These are phyloP conservation scores for Potamilus streckersoni DNA, from an alignment of 1,140 invertebrate species.

Conservation along the genomic window DNA sequence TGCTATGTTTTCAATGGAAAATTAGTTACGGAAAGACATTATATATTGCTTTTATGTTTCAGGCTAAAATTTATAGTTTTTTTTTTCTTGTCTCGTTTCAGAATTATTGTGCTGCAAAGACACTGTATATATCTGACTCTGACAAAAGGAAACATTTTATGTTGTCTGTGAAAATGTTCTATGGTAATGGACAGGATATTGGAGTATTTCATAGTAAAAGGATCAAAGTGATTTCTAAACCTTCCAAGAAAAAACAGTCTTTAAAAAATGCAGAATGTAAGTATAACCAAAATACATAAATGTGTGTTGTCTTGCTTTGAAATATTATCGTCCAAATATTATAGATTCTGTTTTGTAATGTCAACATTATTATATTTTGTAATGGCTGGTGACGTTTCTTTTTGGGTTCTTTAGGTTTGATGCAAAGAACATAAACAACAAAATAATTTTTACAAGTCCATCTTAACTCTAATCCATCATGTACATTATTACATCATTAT, in stretches of 20 bases:
- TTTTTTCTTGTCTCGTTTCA: constrained; percentile 69
- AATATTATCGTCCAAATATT: neutral
- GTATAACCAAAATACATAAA: constrained; percentile 50
- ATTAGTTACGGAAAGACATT: too few relatives aligned
- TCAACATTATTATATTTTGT: neutral
- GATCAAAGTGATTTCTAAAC: constrained; percentile 99
- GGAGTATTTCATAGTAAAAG: constrained; percentile 98
- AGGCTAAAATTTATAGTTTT: too few relatives aligned
- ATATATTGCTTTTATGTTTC: too few relatives aligned
- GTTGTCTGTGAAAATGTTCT: constrained; percentile 99
- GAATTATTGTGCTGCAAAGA: constrained; percentile 99
- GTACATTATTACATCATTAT: too few relatives aligned
- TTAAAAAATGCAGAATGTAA: constrained; percentile 96
- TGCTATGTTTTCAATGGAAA: too few relatives aligned
- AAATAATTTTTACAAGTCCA: too few relatives aligned
- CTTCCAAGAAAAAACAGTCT: constrained; percentile 99
- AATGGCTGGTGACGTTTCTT: too few relatives aligned
- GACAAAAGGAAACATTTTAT: constrained; percentile 99
- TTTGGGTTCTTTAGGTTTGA: too few relatives aligned
- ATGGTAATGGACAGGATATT: constrained; percentile 97
- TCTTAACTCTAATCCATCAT: too few relatives aligned
- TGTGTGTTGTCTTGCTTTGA: neutral
- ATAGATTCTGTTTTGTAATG: neutral
- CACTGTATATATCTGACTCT: constrained; percentile 98
- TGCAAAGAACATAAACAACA: too few relatives aligned